Evolutionary conservation across 2,113 vertebrate genomes (phyloP).

Genomic region (Melierax canorus): DNA sequence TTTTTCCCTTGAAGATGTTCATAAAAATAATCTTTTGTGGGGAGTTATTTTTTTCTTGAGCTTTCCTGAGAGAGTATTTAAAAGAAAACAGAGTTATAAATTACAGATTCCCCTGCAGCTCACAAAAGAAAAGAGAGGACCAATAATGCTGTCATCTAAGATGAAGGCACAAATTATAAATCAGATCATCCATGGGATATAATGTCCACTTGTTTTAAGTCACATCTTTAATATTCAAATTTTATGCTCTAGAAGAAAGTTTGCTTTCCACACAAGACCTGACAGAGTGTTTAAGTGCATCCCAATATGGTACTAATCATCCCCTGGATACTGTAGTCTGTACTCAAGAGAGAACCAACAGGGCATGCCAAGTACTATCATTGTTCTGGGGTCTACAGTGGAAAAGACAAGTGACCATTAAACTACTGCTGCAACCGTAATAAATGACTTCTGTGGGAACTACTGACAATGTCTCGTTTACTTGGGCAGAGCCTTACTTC

Average conservation of each 20-base stretch:
- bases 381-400: background rate
- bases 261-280: background rate
- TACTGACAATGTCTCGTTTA: background rate
- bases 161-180: background rate
- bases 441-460: background rate
- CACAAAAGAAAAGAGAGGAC: background rate
- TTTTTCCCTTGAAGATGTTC: constrained; percentile 54
- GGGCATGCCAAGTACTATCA: background rate
- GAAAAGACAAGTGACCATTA: background rate
- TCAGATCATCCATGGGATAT: background rate
- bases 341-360: background rate
- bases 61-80: constrained; percentile 31
- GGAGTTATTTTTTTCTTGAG: constrained; percentile 8
- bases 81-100: constrained; percentile 35
- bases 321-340: background rate
- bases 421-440: background rate
- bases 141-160: background rate
- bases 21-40: constrained; percentile 42
- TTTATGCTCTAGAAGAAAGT: background rate
- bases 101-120: background rate
- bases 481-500: background rate
- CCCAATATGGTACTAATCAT: background rate
- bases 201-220: background rate
- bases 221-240: background rate
- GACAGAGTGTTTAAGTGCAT: background rate